These are phyloP conservation scores for Hirtodrosophila trivittata DNA, from an alignment of 2,888 invertebrate species.

Conservation along the genomic window DNA sequence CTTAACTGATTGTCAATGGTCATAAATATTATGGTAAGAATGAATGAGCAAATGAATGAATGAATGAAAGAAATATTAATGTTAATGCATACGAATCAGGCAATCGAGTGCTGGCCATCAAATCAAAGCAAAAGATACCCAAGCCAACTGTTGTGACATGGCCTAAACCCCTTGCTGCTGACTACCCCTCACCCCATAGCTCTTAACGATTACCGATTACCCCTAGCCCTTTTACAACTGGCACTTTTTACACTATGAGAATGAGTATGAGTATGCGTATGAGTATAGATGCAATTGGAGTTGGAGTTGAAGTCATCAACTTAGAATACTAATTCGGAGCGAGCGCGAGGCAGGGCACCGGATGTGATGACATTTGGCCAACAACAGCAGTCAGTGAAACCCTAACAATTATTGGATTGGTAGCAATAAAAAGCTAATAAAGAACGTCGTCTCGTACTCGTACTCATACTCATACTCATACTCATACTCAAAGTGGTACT, in stretches of 20 bases:
- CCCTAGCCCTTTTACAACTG: constrained; percentile 19
- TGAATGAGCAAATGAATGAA: constrained; percentile 30
- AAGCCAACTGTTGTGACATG: constrained; percentile 57
- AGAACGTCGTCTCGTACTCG: no score
- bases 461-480: background rate
- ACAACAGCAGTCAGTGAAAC: constrained; percentile 42
- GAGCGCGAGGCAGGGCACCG: constrained; percentile 65
- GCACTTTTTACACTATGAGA: constrained; percentile 29
- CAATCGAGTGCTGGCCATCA: constrained; percentile 50
- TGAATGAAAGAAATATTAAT: constrained; percentile 66
- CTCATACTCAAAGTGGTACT: background rate
- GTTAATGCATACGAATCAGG: constrained; percentile 60
- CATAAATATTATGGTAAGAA: constrained; percentile 61
- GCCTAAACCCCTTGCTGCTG: constrained; percentile 23
- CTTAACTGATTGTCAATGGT: constrained; percentile 76
- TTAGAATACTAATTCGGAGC: constrained; percentile 75
- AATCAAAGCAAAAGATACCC: constrained; percentile 55
- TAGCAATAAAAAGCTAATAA: constrained; percentile 78
- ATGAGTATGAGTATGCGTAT: background rate
- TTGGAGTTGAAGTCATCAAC: constrained; percentile 56
- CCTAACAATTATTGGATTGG: constrained; percentile 69
- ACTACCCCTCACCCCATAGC: background rate
- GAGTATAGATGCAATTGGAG: constrained; percentile 40
- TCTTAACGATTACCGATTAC: background rate
- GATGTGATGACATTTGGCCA: constrained; percentile 78